Evolutionary conservation across 2,113 vertebrate species (phyloP).

Genomic region (Erythrocercus mccallii): DNA sequence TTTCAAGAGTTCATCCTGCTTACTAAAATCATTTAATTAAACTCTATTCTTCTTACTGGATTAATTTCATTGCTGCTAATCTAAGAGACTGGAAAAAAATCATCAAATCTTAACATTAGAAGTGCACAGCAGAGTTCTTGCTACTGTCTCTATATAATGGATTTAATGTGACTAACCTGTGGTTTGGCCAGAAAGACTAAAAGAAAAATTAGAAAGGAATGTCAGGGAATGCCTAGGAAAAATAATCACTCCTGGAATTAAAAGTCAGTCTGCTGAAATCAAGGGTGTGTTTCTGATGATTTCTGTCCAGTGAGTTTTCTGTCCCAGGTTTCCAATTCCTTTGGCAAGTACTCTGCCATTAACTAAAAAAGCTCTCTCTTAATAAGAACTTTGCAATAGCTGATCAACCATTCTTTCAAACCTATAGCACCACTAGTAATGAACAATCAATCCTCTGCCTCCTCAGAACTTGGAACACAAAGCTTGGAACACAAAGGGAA

Average conservation of each 20-base stretch:
- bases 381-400: conserved; percentile 10
- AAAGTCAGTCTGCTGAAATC: neutral
- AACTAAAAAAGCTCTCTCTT: neutral
- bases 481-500: conserved; percentile 13
- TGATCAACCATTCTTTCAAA: conserved; percentile 42
- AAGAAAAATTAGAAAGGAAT: neutral
- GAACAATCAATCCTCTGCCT: conserved; percentile 37
- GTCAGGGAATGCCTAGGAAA: neutral
- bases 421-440: conserved; percentile 15
- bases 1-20: neutral
- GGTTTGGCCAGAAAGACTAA: neutral
- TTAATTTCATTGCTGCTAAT: conserved; percentile 8
- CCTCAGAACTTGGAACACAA: conserved; percentile 22
- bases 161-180: neutral
- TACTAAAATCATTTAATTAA: conserved; percentile 25
- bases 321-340: neutral
- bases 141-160: neutral
- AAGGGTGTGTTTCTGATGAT: neutral
- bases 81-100: neutral
- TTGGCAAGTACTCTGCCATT: neutral
- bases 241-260: neutral
- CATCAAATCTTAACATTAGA: neutral
- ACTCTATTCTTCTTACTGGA: neutral
- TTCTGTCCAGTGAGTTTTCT: neutral
- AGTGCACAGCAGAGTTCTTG: neutral